Evolutionary conservation across 2,113 vertebrate genomes (phyloP), one percentile per base, ranked within the genome.

Genomic region (Oceanodroma tethys): DNA sequence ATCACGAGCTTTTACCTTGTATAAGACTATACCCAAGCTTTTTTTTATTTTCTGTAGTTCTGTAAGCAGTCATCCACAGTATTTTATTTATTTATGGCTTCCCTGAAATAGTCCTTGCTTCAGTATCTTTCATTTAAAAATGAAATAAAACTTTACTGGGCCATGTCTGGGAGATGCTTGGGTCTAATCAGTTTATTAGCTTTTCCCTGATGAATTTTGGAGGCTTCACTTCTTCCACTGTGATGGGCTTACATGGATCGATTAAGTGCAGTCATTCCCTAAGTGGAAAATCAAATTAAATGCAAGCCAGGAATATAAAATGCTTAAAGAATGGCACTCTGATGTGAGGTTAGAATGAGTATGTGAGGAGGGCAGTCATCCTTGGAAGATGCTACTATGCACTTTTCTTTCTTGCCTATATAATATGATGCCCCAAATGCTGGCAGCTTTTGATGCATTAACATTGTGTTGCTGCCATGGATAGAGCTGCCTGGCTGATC

Each of bases 201-300:
- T 93, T 94, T 82, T 96, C 75, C 86, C 81, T 89, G 59, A 92
- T 91, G 75, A 90, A 86, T 95, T 95, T 93, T 91, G 75, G 68
- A 83, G 43, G 53, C 70, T 95, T 95, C 73, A 52, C 60, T 90
- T 93, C 62, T 94, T 93, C 90, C 76, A 91, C 40, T 80, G 75
- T 94, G 80, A 70, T 82, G 52, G 42, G 11, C 21, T 96, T 95
- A 62, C 59, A 70, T 48, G 43, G 70, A 80, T 68, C 52, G 17
- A 96, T 94, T 88, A 95, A 91, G 78, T 88, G 86, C 70, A 93
- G 36, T 36, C 63, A 71, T 60, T 95, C 47, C 42, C 34, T 58
- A 40, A 88, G 83, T 45, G 76, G 66, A 93, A 96, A 95, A 92
- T 95, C 81, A 95, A 89, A 93, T 83, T 81, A 94, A 88, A 86